Conservation (phyloP, 1,140 invertebrate genomes). For the Pseudomyrmex flavicornis region DNA sequence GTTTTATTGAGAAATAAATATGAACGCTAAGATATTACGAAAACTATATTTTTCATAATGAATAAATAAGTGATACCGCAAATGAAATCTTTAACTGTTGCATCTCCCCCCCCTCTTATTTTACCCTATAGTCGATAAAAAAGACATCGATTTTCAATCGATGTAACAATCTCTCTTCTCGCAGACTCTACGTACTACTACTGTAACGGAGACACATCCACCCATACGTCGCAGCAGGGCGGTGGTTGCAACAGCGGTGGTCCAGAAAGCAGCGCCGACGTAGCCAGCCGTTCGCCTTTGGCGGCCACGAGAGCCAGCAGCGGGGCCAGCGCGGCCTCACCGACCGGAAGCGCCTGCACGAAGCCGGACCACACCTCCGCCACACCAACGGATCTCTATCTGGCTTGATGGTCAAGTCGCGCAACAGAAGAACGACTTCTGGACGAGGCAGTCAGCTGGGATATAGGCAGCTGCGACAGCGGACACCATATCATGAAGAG, state of each 20-base stretch:
- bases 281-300: conserved; percentile 88
- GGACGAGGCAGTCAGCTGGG: conserved; percentile 13
- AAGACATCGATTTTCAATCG: too few relatives aligned
- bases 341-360: conserved; percentile 89
- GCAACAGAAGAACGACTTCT: conserved; percentile 41
- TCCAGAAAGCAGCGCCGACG: conserved; percentile 82
- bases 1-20: too few relatives aligned
- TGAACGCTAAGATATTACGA: too few relatives aligned
- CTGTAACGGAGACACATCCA: conserved; percentile 87
- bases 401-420: conserved; percentile 72
- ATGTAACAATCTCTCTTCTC: conserved; percentile 39
- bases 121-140: too few relatives aligned
- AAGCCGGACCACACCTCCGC: conserved; percentile 86
- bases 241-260: conserved; percentile 78
- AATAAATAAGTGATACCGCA: too few relatives aligned
- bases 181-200: conserved; percentile 89
- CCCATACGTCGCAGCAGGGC: conserved; percentile 83
- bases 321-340: conserved; percentile 89
- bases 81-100: too few relatives aligned
- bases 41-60: too few relatives aligned
- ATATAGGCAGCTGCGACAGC: conserved; percentile 69
- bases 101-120: too few relatives aligned
- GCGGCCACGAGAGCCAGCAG: conserved; percentile 90
- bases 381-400: conserved; percentile 85
- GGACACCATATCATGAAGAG: conserved; percentile 83